Evolutionary conservation across 1,140 invertebrate species (phyloP).

Genomic region (Frieseomelitta varia): DNA sequence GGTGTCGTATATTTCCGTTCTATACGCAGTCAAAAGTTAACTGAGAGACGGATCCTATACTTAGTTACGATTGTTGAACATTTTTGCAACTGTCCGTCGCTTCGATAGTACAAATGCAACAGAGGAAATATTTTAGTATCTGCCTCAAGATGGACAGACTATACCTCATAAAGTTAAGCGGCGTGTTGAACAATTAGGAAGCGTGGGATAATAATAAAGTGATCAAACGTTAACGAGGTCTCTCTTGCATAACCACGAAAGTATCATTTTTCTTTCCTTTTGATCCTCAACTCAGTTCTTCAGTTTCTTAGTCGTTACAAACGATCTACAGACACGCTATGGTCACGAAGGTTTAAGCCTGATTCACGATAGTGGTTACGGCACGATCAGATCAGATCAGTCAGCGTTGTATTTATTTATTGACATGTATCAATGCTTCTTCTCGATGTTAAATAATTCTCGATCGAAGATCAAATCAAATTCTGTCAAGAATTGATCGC

Average conservation of each 20-base stretch:
- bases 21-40: conserved; percentile 40
- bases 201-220: neutral
- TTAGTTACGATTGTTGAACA: neutral
- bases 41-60: neutral
- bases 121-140: neutral
- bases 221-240: conserved; percentile 30
- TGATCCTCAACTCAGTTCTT: neutral
- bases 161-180: neutral
- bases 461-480: too few species aligned
- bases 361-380: too few species aligned
- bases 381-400: too few species aligned
- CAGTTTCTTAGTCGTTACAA: too few species aligned
- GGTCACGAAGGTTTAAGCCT: too few species aligned
- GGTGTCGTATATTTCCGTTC: conserved; percentile 62
- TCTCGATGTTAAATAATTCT: too few species aligned
- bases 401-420: too few species aligned
- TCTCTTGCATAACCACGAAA: neutral
- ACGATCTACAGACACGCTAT: too few species aligned
- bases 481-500: too few species aligned
- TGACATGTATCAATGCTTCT: too few species aligned
- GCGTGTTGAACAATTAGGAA: conserved; percentile 2
- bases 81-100: neutral
- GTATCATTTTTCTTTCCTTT: neutral
- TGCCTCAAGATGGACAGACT: too few species aligned
- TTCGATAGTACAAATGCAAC: neutral